Evolutionary conservation across 2,797 vertebrate genomes (phyloP).

Genomic region (Alcedo quadribrachys): DNA sequence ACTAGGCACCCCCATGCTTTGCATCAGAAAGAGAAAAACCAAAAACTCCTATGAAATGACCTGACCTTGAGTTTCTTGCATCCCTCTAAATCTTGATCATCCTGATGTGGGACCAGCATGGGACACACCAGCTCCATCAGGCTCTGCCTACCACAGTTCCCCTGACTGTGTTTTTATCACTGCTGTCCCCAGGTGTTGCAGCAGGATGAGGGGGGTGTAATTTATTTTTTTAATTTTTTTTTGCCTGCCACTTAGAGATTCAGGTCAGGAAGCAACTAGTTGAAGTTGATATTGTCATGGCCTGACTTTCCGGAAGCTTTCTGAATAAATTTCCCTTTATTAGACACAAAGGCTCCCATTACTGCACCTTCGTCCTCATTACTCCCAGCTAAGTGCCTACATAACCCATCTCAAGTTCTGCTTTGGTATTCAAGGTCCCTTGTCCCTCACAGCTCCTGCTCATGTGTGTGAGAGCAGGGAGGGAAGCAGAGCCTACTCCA

Average conservation of each 20-base stretch:
- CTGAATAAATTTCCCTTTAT: conserved; percentile 62
- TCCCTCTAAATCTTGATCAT: background rate
- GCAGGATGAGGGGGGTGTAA: background rate
- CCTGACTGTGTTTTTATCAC: background rate
- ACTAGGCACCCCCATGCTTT: background rate
- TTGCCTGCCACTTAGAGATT: background rate
- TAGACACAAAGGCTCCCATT: background rate
- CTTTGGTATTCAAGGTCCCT: background rate
- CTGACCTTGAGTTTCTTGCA: background rate
- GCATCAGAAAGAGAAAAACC: background rate
- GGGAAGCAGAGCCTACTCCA: background rate
- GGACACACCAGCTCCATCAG: background rate
- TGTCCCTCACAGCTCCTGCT: background rate
- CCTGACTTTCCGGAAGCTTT: background rate
- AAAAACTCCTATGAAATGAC: background rate
- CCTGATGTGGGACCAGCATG: fast-evolving
- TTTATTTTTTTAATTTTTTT: background rate
- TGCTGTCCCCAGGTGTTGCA: background rate
- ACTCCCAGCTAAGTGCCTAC: background rate
- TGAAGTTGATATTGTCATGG: background rate
- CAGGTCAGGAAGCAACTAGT: background rate
- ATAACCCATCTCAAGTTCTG: background rate
- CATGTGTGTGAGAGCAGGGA: background rate
- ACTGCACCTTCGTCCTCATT: conserved; percentile 21
- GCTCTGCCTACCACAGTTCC: fast-evolving